phyloP scores from a whole-genome alignment of 2,888 invertebrate species.

The Temnothorax unifasciatus region DNA sequence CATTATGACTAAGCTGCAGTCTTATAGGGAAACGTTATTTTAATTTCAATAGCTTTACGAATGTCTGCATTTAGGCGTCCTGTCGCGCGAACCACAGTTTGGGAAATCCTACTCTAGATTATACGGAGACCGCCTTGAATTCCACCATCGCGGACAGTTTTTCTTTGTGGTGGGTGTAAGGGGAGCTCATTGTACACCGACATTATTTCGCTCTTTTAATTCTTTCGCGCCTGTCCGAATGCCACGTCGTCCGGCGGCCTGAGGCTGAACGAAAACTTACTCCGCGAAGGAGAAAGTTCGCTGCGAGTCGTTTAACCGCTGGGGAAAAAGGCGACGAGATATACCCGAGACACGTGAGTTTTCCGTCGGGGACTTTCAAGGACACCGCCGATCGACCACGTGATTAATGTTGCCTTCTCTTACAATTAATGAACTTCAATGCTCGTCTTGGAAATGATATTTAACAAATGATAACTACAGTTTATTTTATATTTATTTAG shows the following conservation, averaged over 20 bases:
- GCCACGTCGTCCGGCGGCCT: conserved; percentile 1
- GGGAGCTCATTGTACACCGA: conserved; percentile 62
- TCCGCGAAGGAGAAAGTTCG: conserved; percentile 58
- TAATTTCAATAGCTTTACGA: background rate
- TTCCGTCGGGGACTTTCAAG: conserved; percentile 26
- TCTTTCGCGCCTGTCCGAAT: conserved; percentile 61
- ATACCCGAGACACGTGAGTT: conserved; percentile 20
- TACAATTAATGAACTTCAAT: background rate
- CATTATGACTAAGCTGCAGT: background rate
- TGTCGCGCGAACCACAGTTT: background rate
- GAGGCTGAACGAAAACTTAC: conserved; percentile 39
- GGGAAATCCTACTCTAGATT: conserved; percentile 28
- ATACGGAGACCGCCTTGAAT: background rate
- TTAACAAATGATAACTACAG: background rate
- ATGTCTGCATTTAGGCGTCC: background rate
- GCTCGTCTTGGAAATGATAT: background rate
- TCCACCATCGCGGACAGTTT: conserved; percentile 29
- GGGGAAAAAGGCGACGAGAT: conserved; percentile 1
- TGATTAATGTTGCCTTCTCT: conserved; percentile 6
- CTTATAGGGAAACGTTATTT: background rate
- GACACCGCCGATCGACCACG: conserved; percentile 16
- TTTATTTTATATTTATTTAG: background rate
- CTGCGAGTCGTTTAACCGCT: conserved; percentile 49
- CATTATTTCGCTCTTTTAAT: conserved; percentile 64
- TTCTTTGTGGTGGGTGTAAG: conserved; percentile 53